These are phyloP conservation scores for Copidosoma aretas DNA, from an alignment of 2,888 invertebrate genomes.

Conservation along the genomic window DNA sequence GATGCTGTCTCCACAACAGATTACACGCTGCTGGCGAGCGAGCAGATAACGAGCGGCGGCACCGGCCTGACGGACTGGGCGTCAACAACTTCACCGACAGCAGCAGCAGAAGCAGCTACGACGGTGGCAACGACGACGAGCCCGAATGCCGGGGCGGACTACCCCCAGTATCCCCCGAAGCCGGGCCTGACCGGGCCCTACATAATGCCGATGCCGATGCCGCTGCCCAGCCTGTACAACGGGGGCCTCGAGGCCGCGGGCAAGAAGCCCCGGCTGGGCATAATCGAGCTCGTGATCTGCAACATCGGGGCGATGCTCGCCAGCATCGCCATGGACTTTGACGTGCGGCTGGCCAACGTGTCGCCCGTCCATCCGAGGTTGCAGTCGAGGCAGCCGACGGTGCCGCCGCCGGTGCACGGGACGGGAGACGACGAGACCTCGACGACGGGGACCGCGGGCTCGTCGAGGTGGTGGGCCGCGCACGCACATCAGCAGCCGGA, in stretches of 20 bases:
- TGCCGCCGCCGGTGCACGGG: conserved; percentile 48
- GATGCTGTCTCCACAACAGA: conserved; percentile 16
- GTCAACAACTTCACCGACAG: conserved; percentile 16
- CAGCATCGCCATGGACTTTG: conserved; percentile 89
- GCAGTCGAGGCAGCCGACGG: conserved; percentile 63
- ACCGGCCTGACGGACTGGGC: conserved; percentile 24
- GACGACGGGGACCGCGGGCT: conserved; percentile 45
- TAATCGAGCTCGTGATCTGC: conserved; percentile 81
- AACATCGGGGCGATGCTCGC: conserved; percentile 92
- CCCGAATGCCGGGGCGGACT: conserved; percentile 4
- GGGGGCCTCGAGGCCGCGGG: conserved; percentile 63
- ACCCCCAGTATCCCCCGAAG: conserved; percentile 47
- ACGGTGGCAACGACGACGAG: background rate
- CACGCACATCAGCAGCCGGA: conserved; percentile 21
- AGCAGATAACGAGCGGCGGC: conserved; percentile 19
- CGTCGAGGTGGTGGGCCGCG: conserved; percentile 40
- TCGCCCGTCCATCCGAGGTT: conserved; percentile 82
- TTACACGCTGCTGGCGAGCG: conserved; percentile 36
- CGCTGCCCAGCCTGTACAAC: conserved; percentile 82
- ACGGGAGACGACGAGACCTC: conserved; percentile 49
- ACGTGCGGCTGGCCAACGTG: conserved; percentile 87
- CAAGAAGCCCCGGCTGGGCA: conserved; percentile 72
- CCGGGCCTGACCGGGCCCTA: conserved; percentile 57
- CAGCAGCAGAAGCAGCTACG: conserved; percentile 5
- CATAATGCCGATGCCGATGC: conserved; percentile 67